Base-by-base conservation (phyloP, 2,888 invertebrate species). In the Polia nebulosa region DNA sequence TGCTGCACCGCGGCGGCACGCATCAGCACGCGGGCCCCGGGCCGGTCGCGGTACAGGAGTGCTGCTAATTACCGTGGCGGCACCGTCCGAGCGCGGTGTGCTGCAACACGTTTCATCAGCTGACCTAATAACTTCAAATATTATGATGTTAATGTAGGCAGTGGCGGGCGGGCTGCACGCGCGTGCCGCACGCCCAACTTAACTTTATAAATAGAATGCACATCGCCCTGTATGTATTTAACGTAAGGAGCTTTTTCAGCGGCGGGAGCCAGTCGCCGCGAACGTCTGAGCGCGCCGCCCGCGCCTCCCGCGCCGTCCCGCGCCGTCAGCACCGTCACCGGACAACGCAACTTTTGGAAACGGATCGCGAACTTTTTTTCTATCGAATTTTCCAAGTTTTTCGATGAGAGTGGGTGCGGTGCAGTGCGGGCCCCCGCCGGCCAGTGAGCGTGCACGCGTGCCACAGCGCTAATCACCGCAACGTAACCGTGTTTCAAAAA, bases 151-250 rank as follows among this genome's bases (percentile, higher is more conserved):
- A 89, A 87, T 87, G 89, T 89, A 88, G 90, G 89, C 88, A 89
- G 87, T 76, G 68, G 78, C 76, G 83, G 39, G 39, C 39, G 81
- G 85, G 87, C 80, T 92, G 93, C 93, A 93, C 91, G 92, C 92
- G 89, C 89, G 91, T 88, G 91, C 89, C 89, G 88, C 86, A 85
- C 89, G 89, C 86, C 89, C 92, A 94, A 94, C 93, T 94, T 94
- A 94, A 91, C 84, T 89, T 93, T 95, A 94, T 93, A 94, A 95
- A 95, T 95, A 95, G 95, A 92, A 88, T 94, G 94, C 93, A 94
- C 93, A 93, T 92, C 91, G 89, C 87, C 87, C 88, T 89, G 90
- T 92, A 91, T 92, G 93, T 91, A 89, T 92, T 92, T 89, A 90
- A 89, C 91, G 93, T 90, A 93, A 92, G 93, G 90, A 93, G 93